These are phyloP conservation scores for Basileuterus tristriatus DNA, from an alignment of 2,797 vertebrate species.

Conservation along the genomic window DNA sequence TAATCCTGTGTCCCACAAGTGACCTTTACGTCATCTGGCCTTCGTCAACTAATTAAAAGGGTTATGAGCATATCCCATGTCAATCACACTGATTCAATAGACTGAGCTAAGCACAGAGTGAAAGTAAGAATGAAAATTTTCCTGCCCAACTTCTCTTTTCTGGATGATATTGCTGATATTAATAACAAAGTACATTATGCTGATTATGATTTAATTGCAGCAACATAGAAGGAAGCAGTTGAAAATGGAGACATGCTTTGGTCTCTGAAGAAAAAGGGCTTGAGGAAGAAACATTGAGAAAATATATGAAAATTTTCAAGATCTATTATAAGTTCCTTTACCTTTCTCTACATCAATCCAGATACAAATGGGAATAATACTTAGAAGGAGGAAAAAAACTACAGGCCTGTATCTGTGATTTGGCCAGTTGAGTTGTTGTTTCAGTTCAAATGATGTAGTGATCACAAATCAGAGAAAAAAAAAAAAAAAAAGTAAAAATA, in stretches of 20 bases:
- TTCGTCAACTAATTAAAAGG: neutral
- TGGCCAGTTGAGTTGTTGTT: neutral
- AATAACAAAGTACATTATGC: neutral
- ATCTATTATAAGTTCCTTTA: neutral
- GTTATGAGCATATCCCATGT: neutral
- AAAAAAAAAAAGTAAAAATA: neutral
- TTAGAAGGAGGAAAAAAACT: neutral
- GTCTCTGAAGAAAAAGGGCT: neutral
- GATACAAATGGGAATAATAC: neutral
- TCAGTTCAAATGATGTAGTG: neutral
- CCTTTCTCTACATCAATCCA: neutral
- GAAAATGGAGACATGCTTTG: neutral
- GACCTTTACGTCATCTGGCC: neutral
- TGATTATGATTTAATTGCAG: neutral
- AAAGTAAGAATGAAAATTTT: neutral
- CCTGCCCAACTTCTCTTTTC: neutral
- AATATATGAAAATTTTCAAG: neutral
- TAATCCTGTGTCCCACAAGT: slow-evolving; percentile 27
- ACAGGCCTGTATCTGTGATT: neutral
- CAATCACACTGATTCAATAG: neutral
- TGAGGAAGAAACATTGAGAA: neutral
- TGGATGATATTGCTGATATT: neutral
- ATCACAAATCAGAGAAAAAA: neutral
- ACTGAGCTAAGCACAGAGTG: neutral
- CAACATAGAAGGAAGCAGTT: neutral